Base-by-base conservation (phyloP, 1,140 invertebrate genomes). In the Orius insidiosus region DNA sequence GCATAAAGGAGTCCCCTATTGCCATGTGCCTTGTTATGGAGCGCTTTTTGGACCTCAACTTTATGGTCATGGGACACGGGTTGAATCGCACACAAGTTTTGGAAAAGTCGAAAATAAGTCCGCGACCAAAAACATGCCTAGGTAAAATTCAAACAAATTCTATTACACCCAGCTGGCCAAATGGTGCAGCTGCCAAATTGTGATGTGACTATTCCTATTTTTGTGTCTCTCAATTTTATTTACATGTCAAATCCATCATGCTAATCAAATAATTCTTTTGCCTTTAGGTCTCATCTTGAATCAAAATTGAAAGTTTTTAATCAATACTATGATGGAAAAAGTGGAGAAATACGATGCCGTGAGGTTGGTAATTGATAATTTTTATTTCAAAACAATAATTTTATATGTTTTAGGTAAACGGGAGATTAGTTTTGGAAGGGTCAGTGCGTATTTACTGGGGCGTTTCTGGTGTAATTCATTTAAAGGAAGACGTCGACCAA, bases 1-100 rank as follows among this genome's bases (percentile, higher is more conserved):
- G 80, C 85, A 89, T 60, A 87, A 90, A 67, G 83, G 83, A 44
- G 80, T 85, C 46, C 85, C 87, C 34, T 92, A 89, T 58, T 92
- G 86, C 53, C 79, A 90, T 67, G 81, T 85, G 30, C 86, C 85
- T 30, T 92, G 87, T 59, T 90, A 92, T 62, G 79, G 82, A 49
- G 84, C 84, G 10, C 59, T 88, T 10, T 92, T 89, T 66, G 86
- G 86, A 34, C 84, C 85, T 15, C 76, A 82, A 54, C 66, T 88
- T 9, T 85, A 86, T 65, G 85, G 85, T 6, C 85, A 88, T 64
- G 85, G 85, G 13, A 86, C 83, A 24, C 70, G 80, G 59, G 80
- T 86, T 15, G 82, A 85, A 63, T 84, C 83, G 48, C 83, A 86
- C 59, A 84, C 80, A 43, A 85, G 80, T 63, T 87, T 85, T 66